A percentile compares a stretch with the other conserved stretches of the same genome.
Conservation (phyloP, 2,797 vertebrate species). For the Clamator glandarius region DNA sequence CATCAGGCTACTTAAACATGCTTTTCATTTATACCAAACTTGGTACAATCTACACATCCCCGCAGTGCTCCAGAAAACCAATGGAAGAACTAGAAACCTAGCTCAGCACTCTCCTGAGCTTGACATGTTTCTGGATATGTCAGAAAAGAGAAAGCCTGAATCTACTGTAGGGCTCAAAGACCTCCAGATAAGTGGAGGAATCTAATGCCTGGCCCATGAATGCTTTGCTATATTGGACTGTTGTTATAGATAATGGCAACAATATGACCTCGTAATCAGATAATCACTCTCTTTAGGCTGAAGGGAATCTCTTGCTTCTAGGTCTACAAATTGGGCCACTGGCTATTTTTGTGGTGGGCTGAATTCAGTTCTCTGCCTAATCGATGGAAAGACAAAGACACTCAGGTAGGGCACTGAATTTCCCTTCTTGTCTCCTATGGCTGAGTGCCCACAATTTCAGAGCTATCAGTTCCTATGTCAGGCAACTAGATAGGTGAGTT, state of each 20-base stretch:
- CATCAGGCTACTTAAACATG: neutral
- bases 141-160: neutral
- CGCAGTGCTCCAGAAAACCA: neutral
- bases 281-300: neutral
- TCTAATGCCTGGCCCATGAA: neutral
- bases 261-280: neutral
- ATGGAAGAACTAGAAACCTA: neutral
- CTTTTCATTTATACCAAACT: neutral
- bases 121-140: neutral
- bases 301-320: neutral
- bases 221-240: neutral
- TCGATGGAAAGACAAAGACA: neutral
- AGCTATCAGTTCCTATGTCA: neutral
- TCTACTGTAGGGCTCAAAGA: neutral
- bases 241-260: neutral
- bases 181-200: neutral
- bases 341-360: neutral
- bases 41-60: neutral
- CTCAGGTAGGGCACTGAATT: neutral
- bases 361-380: neutral
- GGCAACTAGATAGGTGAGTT: neutral
- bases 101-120: neutral
- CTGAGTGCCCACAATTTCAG: neutral
- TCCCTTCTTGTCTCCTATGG: neutral
- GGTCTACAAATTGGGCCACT: neutral